These are phyloP conservation scores for Eulemur albifrons DNA, from an alignment of 2,797 vertebrate genomes.

Conservation along the genomic window DNA sequence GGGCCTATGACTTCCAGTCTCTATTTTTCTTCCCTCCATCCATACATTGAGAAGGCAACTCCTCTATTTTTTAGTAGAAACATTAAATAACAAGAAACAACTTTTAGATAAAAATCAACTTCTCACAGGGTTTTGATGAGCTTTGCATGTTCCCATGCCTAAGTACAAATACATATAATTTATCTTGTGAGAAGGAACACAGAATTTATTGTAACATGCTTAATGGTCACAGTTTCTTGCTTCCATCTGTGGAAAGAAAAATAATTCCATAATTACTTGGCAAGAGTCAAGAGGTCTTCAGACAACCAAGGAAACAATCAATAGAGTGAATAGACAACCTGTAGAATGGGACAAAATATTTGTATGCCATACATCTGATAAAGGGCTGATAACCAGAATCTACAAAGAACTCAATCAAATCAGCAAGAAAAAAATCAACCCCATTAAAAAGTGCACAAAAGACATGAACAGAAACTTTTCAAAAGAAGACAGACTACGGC, in stretches of 20 bases:
- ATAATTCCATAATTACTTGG: not conserved
- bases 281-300: not conserved
- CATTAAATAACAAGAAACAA: not conserved
- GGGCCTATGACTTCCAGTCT: not conserved
- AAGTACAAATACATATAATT: not conserved
- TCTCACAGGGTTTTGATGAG: not conserved
- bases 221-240: slow-evolving; percentile 8
- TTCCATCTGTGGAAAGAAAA: slow-evolving; percentile 21
- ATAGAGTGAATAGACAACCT: too few relatives aligned
- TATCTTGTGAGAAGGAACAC: not conserved
- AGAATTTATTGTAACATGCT: slow-evolving; percentile 9
- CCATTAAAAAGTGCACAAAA: too few relatives aligned
- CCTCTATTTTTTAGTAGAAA: not conserved
- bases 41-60: not conserved
- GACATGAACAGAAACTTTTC: too few relatives aligned
- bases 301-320: too few relatives aligned
- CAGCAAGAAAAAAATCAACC: too few relatives aligned
- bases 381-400: too few relatives aligned
- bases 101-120: not conserved
- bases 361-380: too few relatives aligned
- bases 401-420: too few relatives aligned
- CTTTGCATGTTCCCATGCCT: not conserved
- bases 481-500: too few relatives aligned
- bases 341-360: too few relatives aligned
- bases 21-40: not conserved